Evolutionary conservation across 2,888 invertebrate genomes (phyloP).

Genomic region (Dinocampus coccinellae): DNA sequence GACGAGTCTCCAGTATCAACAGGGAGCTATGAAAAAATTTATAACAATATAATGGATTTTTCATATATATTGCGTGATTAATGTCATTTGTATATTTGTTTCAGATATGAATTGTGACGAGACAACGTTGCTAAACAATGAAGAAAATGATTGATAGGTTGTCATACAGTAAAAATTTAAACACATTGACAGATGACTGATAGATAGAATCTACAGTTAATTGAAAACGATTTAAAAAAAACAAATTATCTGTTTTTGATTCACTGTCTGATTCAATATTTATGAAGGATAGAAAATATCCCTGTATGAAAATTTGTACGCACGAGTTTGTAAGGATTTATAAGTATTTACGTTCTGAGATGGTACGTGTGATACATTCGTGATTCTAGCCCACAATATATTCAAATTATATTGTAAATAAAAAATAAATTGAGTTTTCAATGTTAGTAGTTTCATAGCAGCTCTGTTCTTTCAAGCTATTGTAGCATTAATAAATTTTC

Average conservation of each 20-base stretch:
- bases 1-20: neutral
- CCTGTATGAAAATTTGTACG: neutral
- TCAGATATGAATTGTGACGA: slow-evolving; percentile 56
- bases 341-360: neutral
- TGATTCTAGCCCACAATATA: neutral
- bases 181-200: slow-evolving; percentile 3
- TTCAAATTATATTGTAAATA: neutral
- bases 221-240: neutral
- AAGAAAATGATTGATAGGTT: slow-evolving; percentile 48
- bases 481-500: neutral
- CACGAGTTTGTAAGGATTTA: neutral
- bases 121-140: slow-evolving; percentile 51
- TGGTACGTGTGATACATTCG: slow-evolving; percentile 15
- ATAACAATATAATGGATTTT: neutral
- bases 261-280: neutral
- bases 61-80: neutral
- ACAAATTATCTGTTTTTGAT: neutral
- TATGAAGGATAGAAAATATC: neutral
- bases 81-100: slow-evolving; percentile 46
- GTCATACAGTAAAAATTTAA: neutral
- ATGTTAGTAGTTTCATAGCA: neutral
- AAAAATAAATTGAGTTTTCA: neutral
- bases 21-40: neutral
- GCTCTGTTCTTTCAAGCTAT: neutral
- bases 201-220: slow-evolving; percentile 6